Conservation (phyloP, 2,797 vertebrate genomes). For the Orestias chungarensis region DNA sequence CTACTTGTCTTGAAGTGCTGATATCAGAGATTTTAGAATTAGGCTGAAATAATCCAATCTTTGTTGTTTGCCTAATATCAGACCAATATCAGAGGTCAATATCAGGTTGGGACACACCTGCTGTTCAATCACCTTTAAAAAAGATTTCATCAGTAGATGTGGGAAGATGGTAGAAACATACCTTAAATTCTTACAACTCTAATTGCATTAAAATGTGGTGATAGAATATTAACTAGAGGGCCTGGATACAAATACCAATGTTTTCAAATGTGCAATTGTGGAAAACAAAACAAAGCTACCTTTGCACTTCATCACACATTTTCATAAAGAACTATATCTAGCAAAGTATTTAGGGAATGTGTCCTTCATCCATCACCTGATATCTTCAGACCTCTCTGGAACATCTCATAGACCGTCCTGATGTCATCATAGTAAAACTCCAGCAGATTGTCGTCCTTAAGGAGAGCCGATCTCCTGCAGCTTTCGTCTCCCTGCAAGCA, state of each 20-base stretch:
- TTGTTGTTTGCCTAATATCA: no score
- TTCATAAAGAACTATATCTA: not conserved
- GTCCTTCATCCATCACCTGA: conserved; percentile 64
- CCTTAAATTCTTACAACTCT: not conserved
- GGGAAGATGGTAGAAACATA: not conserved
- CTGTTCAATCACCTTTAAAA: no score
- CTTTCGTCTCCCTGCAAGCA: conserved; percentile 72
- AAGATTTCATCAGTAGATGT: not conserved
- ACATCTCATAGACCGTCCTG: conserved; percentile 82
- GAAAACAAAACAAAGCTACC: not conserved
- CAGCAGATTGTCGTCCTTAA: conserved; percentile 78
- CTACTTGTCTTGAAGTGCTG: no score
- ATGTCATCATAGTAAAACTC: conserved; percentile 83
- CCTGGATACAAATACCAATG: not conserved
- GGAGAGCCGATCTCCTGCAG: conserved; percentile 80
- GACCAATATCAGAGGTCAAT: no score
- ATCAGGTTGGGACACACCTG: no score
- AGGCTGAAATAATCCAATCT: no score
- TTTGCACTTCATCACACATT: not conserved
- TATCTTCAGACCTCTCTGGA: conserved; percentile 79
- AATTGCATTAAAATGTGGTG: not conserved
- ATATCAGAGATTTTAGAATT: no score
- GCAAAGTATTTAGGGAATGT: not conserved
- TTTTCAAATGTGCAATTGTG: not conserved
- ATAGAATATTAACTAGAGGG: not conserved